Conservation (phyloP, 2,113 vertebrate species). For the Donacobius atricapilla region DNA sequence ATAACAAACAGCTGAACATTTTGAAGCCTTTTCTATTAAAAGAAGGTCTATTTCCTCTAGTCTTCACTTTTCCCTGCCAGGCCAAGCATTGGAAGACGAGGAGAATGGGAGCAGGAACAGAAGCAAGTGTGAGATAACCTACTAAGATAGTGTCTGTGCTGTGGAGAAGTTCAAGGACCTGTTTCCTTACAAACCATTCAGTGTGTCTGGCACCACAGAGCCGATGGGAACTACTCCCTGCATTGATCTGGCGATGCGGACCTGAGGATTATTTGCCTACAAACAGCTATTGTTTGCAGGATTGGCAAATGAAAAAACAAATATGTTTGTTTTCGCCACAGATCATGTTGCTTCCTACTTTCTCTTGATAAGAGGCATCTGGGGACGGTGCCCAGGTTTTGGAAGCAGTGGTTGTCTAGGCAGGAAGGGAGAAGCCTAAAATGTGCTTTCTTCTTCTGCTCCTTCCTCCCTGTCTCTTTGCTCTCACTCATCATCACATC, state of each 20-base stretch:
- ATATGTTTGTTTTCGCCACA: conserved; percentile 26
- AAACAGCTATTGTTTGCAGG: conserved; percentile 22
- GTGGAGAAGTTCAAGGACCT: neutral
- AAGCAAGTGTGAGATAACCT: conserved; percentile 13
- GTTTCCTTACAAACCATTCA: neutral
- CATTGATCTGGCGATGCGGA: neutral
- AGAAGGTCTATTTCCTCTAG: neutral
- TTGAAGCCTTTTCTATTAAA: neutral
- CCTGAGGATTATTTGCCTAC: conserved; percentile 34
- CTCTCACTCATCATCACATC: conserved; percentile 42
- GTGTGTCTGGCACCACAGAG: neutral
- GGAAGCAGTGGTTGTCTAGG: neutral
- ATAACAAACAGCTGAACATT: neutral
- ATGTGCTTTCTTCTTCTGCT: neutral
- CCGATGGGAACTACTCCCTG: neutral
- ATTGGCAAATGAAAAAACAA: conserved; percentile 30
- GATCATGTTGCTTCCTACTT: conserved; percentile 34
- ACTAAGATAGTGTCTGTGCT: conserved; percentile 7
- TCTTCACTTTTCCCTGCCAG: neutral
- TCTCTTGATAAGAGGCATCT: neutral
- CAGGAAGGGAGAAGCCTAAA: neutral
- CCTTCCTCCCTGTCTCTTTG: conserved; percentile 10
- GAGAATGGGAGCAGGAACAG: conserved; percentile 21
- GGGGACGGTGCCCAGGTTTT: neutral
- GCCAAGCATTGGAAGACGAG: neutral